These are phyloP conservation scores for Tautogolabrus adspersus DNA, from an alignment of 2,113 vertebrate species.

Conservation along the genomic window DNA sequence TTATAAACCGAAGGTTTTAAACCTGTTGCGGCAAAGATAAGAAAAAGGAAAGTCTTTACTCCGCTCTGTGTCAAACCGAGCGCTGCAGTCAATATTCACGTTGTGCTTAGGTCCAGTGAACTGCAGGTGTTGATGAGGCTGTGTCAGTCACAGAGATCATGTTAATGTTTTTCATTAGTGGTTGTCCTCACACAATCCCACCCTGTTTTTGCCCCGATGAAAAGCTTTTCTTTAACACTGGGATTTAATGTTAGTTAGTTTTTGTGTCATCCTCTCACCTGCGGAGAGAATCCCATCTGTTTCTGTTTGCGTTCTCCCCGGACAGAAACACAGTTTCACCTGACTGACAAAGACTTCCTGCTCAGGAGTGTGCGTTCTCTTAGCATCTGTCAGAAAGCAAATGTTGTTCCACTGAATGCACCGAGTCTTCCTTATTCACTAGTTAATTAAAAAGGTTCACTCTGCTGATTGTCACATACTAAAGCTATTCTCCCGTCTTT, in stretches of 20 bases:
- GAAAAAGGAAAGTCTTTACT: constrained; percentile 42
- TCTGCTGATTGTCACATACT: constrained; percentile 9
- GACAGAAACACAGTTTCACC: constrained; percentile 59
- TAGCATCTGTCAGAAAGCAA: constrained; percentile 60
- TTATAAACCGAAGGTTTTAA: not conserved
- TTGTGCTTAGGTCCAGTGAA: constrained; percentile 35
- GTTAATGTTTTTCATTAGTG: not conserved
- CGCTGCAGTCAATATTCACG: constrained; percentile 22
- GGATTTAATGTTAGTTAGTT: constrained; percentile 11
- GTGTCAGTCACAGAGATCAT: not conserved
- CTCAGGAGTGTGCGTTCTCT: constrained; percentile 44
- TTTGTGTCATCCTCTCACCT: constrained; percentile 1
- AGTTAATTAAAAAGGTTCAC: constrained; percentile 50
- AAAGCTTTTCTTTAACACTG: constrained; percentile 24
- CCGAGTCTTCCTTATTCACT: constrained; percentile 33
- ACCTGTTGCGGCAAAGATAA: constrained; percentile 16
- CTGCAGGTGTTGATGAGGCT: constrained; percentile 22
- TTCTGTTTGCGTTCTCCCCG: constrained; percentile 22
- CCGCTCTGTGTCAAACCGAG: constrained; percentile 37
- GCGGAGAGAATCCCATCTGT: constrained; percentile 13
- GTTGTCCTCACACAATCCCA: constrained; percentile 8
- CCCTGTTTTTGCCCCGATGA: constrained; percentile 11
- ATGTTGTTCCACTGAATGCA: constrained; percentile 37
- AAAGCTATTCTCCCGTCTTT: constrained; percentile 10
- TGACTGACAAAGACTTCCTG: constrained; percentile 47